A percentile compares a stretch with the other conserved stretches of the same genome.
phyloP scores from a whole-genome alignment of 2,113 vertebrate species.

The Microcebus jonahi region DNA sequence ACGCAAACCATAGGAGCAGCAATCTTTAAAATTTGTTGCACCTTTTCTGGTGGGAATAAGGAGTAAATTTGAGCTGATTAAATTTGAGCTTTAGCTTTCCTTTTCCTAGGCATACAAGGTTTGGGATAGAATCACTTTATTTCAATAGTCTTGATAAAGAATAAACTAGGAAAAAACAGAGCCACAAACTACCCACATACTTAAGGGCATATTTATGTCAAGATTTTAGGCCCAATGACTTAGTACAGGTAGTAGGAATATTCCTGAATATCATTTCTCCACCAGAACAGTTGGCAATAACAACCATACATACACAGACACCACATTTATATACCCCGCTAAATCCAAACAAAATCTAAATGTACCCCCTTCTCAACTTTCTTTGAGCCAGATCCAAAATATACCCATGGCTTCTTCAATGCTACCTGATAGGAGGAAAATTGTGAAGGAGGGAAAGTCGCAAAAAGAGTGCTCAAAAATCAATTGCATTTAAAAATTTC shows the following conservation, averaged over 20 bases:
- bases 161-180: background rate
- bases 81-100: background rate
- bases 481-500: background rate
- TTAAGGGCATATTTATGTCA: background rate
- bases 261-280: background rate
- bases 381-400: background rate
- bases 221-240: background rate
- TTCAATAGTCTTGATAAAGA: background rate
- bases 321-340: background rate
- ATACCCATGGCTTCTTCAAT: background rate
- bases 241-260: background rate
- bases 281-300: background rate
- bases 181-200: background rate
- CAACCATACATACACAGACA: background rate
- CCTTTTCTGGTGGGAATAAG: background rate
- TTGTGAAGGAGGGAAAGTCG: background rate
- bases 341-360: constrained; percentile 10
- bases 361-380: background rate
- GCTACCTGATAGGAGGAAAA: background rate
- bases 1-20: background rate
- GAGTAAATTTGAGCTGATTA: background rate
- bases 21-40: background rate
- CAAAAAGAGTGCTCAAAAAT: background rate
- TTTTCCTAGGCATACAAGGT: background rate
- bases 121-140: background rate